A percentile compares a stretch with the other conserved stretches of the same genome.
Evolutionary conservation across 2,797 vertebrate species (phyloP).

Genomic region (Gobio occitaniae): DNA sequence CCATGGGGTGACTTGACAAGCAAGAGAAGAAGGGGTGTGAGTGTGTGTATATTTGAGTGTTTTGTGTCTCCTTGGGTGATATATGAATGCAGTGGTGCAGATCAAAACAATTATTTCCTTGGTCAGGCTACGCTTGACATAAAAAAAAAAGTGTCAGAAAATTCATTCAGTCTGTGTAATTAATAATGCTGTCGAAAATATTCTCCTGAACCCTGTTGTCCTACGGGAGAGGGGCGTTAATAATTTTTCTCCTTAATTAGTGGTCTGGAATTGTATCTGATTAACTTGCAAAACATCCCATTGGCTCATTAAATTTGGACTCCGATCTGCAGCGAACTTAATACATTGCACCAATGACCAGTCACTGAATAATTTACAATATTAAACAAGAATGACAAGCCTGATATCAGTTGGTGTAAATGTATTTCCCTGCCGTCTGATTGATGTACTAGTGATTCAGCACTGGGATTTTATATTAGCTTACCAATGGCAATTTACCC

Average conservation of each 20-base stretch:
- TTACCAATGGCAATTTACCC: conserved; percentile 29
- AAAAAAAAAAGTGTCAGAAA: conserved; percentile 69
- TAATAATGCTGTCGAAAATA: conserved; percentile 71
- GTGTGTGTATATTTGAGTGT: conserved; percentile 65
- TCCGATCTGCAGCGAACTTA: conserved; percentile 66
- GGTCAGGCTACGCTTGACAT: conserved; percentile 73
- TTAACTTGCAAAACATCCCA: conserved; percentile 76
- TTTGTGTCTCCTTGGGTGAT: conserved; percentile 53
- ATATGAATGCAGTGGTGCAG: conserved; percentile 66
- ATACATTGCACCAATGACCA: conserved; percentile 66
- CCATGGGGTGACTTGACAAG: conserved; percentile 10
- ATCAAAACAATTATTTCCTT: conserved; percentile 78
- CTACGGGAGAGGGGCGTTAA: conserved; percentile 71
- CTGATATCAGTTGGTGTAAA: conserved; percentile 53
- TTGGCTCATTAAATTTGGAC: conserved; percentile 78
- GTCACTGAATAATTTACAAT: conserved; percentile 61
- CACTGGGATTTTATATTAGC: conserved; percentile 15
- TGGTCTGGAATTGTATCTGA: conserved; percentile 78
- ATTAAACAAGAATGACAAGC: conserved; percentile 62
- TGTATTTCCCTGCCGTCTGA: conserved; percentile 32
- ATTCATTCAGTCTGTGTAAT: conserved; percentile 69
- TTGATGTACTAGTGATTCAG: conserved; percentile 31
- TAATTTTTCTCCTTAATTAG: conserved; percentile 83
- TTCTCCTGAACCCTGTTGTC: conserved; percentile 64
- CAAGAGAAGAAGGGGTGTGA: conserved; percentile 37